Evolutionary conservation across 2,888 invertebrate species (phyloP).

Genomic region (Anticlea derivata): DNA sequence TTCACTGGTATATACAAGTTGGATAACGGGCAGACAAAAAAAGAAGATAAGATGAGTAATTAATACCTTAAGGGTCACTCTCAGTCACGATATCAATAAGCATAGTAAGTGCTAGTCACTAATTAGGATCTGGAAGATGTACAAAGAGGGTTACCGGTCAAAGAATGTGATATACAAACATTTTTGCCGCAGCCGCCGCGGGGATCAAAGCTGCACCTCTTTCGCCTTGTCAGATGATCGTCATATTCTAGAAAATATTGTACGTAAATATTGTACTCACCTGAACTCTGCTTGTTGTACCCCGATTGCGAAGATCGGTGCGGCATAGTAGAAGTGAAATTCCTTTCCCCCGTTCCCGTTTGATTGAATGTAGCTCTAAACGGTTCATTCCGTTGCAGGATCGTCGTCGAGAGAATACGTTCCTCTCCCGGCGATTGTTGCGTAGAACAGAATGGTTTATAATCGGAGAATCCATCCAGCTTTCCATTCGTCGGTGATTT

Average conservation of each 20-base stretch:
- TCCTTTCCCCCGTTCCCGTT: slow-evolving; percentile 43
- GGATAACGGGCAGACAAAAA: too few relatives aligned
- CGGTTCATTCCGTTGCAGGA: slow-evolving; percentile 45
- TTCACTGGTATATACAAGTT: too few relatives aligned
- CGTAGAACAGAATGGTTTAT: slow-evolving; percentile 31
- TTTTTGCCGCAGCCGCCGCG: too few relatives aligned
- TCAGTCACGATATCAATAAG: too few relatives aligned
- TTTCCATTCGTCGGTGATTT: slow-evolving; percentile 30
- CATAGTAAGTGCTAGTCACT: too few relatives aligned
- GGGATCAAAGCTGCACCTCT: too few relatives aligned
- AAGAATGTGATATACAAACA: too few relatives aligned
- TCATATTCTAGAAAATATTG: background rate
- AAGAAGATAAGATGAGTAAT: too few relatives aligned
- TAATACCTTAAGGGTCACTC: too few relatives aligned
- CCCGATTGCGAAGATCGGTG: slow-evolving; percentile 42
- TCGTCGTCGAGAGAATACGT: slow-evolving; percentile 43
- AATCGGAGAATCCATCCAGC: slow-evolving; percentile 32
- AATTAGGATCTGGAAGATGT: too few relatives aligned
- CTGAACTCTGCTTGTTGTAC: slow-evolving; percentile 37
- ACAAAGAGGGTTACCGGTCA: too few relatives aligned
- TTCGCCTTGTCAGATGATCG: too few relatives aligned
- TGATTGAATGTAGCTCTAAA: slow-evolving; percentile 45
- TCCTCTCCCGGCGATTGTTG: slow-evolving; percentile 44
- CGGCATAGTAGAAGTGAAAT: slow-evolving; percentile 37
- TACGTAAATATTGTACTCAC: slow-evolving; percentile 37